Conservation (phyloP, 2,888 invertebrate species). For the Digitonthophagus gazella region DNA sequence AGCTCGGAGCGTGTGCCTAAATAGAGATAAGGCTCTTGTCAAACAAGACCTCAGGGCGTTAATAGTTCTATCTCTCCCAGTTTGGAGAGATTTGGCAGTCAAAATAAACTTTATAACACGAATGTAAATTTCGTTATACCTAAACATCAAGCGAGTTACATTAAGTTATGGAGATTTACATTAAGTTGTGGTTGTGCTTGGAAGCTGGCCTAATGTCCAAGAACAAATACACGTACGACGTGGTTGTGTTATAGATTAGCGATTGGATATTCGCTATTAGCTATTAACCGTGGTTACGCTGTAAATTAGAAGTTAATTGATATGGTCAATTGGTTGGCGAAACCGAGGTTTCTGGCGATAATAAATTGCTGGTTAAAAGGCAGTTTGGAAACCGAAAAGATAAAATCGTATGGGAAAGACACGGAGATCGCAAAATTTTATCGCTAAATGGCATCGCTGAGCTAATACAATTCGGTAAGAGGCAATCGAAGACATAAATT, state of each 20-base stretch:
- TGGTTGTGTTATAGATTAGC: too few species aligned
- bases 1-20: neutral
- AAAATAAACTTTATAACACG: too few species aligned
- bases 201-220: too few species aligned
- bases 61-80: neutral
- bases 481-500: neutral
- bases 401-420: neutral
- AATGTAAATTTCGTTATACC: too few species aligned
- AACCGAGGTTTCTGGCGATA: neutral
- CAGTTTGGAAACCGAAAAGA: neutral
- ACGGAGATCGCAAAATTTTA: neutral
- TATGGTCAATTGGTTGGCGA: neutral
- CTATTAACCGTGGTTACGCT: neutral
- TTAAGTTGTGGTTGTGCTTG: too few species aligned
- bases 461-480: neutral
- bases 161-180: too few species aligned
- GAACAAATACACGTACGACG: neutral
- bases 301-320: neutral
- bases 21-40: neutral
- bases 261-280: neutral
- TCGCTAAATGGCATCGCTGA: neutral
- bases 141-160: too few species aligned
- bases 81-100: too few species aligned
- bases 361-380: neutral
- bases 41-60: neutral